Base-by-base conservation (phyloP, 2,888 invertebrate species). In the Leucophora obtusa region DNA sequence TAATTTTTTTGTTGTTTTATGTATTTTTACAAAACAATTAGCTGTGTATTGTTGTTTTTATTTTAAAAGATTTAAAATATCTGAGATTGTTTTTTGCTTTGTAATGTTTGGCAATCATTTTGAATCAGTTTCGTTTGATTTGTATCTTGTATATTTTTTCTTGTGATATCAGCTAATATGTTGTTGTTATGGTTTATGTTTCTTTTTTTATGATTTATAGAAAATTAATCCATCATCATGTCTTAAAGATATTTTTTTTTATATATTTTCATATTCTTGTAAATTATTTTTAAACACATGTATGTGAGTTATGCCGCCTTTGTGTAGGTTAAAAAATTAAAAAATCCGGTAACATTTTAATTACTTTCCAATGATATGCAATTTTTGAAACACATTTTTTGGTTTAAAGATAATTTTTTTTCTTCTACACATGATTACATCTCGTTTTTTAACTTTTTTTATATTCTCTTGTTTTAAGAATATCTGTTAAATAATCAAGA, bases 361-460 rank as follows among this genome's bases (percentile, higher is more conserved):
- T 88, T 89, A 89, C 87, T 87, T 86, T 85, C 83, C 86, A 85
- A 88, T 88, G 88, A 87, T 87, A 83, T 85, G 88, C 87, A 86
- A 85, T 79, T 83, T 38, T 38, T 38, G 1, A 6, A 72, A 54
- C 53, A 54, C 66, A 65, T 72, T 81, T 71, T 47, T n/a, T 28
- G 28, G 14, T 47, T 28, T 11, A 50, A 28, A 28, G 3, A 28
- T 59, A 51, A 56, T 47, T 35, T 58, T 66, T 51, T 17, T 38
- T 58, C 14, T 21, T 9, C 28, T 35, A 28, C 18, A 60, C 8
- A 47, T 60, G 18, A 54, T 54, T 68, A 60, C 66, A 60, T 43
- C 43, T 6, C n/a, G 14, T 47, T 47, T n/a, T n/a, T n/a, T 14
- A 35, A 7, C n/a, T n/a, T n/a, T 11, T 65, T 56, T 28, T 28